Base-by-base conservation (phyloP, 1,140 invertebrate species). In the Sweltsa coloradensis region DNA sequence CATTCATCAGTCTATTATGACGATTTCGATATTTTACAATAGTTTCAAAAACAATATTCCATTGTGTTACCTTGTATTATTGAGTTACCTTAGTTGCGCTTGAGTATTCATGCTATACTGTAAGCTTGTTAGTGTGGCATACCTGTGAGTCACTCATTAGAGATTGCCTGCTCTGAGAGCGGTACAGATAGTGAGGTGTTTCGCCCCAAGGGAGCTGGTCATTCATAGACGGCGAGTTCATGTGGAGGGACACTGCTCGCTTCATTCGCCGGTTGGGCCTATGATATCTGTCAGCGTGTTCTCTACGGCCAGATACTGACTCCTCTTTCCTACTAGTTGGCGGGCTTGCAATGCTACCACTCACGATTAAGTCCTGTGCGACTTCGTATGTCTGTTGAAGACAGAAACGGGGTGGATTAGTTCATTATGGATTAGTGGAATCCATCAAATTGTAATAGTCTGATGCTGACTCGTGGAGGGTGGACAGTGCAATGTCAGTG, bases 131-230 rank as follows among this genome's bases (percentile, higher is more conserved):
- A 31, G 43, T 45, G 11, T 19, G 25, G 9, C 46, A 34, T 61
- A 79, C 77, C 57, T 78, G 71, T 1, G 74, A 76, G 55, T 80
- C 78, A 51, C 75, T 77, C 16, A 73, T 74, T 37, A 78, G 65
- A 1, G 77, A 80, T 26, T 76, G 73, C 49, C 76, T 60, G 59
- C 76, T 78, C n/a, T 73, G 65, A 13, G 75, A 76, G 46, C 74
- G 59, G 45, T 61, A 60, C 18, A 66, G 52, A 22, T 40, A 27
- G 13, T 59, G 49, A 14, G 54, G 51, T 21, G 50, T 21, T 23
- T 16, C 25, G 11, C 34, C 43, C 46, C 46, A 43, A 18, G 37
- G 34, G 23, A 16, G 5, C 26, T 48, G 22, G n/a, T 24, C 53
- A 36, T 16, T 26, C 23, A 25, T 51, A 27, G 40, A 42, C 22